Base-by-base conservation (phyloP, 1,140 invertebrate genomes). In the Panagrolaimus sp. region DNA sequence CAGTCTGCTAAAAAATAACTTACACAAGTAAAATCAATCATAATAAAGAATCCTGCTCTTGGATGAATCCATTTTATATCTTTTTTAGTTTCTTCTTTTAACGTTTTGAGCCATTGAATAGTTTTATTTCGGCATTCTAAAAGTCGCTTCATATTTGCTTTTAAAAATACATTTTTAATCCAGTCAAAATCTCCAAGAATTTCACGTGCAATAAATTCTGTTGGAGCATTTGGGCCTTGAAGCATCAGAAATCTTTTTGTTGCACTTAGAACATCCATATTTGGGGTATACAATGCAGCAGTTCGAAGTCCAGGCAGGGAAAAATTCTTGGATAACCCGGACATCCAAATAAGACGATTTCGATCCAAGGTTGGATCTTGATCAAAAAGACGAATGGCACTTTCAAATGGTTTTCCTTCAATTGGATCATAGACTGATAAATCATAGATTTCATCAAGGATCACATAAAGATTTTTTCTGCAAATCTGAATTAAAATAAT, bases 381-480 rank as follows among this genome's bases (percentile, higher is more conserved):
- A 16, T 66, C 53, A 67, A 75, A 75, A 11, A 75, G 66, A 47
- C 73, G 45, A 43, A 62, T 68, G 25, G 74, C 74, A 38, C 66
- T 68, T 57, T 67, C 65, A 27, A 75, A 75, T 9, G 65, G 69
- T 11, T 16, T 31, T 9, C 63, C n/a, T 16, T 38, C 9, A 44
- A 65, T 23, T 44, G 72, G 68, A 31, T 75, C 74, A 25, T 77
- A 75, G 48, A 75, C 63, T 25, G 63, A 57, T 9, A 75, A 46
- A 57, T 75, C 74, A 51, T 75, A 75, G 25, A 75, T 74, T 53
- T 75, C 74, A 61, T 75, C 74, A 45, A 75, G 61, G 20, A 75
- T 43, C 23, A 75, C 70, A 45, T 67, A 75, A 9, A 75, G 45
- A 27, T 75, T 69, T 16, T 65, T 48, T 14, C 71, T 73, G n/a